Evolutionary conservation across 2,888 invertebrate species (phyloP).

Genomic region (Strigamia maritima): DNA sequence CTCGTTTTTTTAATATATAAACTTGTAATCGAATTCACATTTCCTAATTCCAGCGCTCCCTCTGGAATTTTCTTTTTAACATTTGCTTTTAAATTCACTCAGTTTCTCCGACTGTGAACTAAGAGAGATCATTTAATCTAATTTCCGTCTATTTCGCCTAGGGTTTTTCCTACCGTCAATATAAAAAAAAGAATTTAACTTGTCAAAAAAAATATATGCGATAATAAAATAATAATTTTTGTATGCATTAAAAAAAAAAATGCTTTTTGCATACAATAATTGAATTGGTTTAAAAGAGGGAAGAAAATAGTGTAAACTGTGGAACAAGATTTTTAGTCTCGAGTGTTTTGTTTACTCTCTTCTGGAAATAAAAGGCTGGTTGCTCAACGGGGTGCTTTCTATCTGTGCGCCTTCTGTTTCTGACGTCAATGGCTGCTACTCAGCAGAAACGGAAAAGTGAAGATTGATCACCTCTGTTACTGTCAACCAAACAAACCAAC

Average conservation of each 20-base stretch:
- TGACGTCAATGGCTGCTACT: constrained; percentile 33
- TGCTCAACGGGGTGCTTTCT: constrained; percentile 18
- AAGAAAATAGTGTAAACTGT: not conserved
- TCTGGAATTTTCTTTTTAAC: constrained; percentile 4
- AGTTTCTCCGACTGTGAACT: constrained; percentile 10
- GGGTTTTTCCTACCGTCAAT: not conserved
- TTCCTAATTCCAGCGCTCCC: not conserved
- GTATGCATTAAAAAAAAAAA: too few relatives aligned
- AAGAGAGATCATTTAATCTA: not conserved
- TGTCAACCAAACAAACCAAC: constrained; percentile 23
- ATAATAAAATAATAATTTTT: too few relatives aligned
- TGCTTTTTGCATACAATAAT: too few relatives aligned
- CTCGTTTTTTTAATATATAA: too few relatives aligned
- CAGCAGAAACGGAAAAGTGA: constrained; percentile 30
- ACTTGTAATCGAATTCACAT: not conserved
- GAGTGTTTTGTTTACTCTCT: constrained; percentile 32
- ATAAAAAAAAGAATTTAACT: not conserved
- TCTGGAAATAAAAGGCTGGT: constrained; percentile 11
- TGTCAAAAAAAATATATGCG: too few relatives aligned
- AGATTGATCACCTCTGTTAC: constrained; percentile 32
- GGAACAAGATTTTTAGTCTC: constrained; percentile 22
- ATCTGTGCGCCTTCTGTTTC: constrained; percentile 34
- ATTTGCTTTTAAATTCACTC: constrained; percentile 13
- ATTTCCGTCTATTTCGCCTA: constrained; percentile 5
- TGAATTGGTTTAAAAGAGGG: too few relatives aligned